phyloP scores from a whole-genome alignment of 2,888 invertebrate genomes.

The Geotrupes spiniger region DNA sequence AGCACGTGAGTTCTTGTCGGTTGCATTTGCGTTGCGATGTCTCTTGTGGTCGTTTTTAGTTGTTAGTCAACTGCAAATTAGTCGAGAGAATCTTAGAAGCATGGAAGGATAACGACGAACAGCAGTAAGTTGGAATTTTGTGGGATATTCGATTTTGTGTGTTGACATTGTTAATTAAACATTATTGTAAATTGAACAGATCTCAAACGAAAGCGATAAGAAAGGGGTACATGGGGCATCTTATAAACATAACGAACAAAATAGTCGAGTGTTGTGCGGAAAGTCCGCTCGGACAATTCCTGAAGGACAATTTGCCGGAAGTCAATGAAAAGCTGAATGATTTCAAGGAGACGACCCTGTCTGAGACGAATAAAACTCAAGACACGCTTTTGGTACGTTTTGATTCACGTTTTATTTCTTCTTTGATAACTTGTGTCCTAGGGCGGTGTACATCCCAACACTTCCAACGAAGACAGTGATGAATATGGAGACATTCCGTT shows the following conservation, averaged over 20 bases:
- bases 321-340: constrained; percentile 47
- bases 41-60: constrained; percentile 42
- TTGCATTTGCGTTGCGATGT: neutral
- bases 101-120: constrained; percentile 75
- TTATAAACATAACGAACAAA: constrained; percentile 61
- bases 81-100: constrained; percentile 76
- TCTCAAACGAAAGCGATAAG: constrained; percentile 55
- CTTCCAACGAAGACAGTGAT: constrained; percentile 54
- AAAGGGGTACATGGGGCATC: constrained; percentile 66
- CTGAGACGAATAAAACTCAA: constrained; percentile 43
- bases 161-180: neutral
- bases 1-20: constrained; percentile 52
- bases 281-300: constrained; percentile 56
- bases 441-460: constrained; percentile 49
- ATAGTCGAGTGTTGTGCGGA: constrained; percentile 55
- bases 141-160: no score
- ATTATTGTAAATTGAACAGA: constrained; percentile 43
- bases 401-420: neutral
- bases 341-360: constrained; percentile 43
- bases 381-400: constrained; percentile 43
- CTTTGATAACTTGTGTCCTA: constrained; percentile 28
- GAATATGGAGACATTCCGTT: constrained; percentile 55
- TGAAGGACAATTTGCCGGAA: constrained; percentile 54
- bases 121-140: constrained; percentile 62
- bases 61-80: constrained; percentile 70